phyloP scores from a whole-genome alignment of 2,797 vertebrate genomes.

The Phrynocephalus guinanensis region DNA sequence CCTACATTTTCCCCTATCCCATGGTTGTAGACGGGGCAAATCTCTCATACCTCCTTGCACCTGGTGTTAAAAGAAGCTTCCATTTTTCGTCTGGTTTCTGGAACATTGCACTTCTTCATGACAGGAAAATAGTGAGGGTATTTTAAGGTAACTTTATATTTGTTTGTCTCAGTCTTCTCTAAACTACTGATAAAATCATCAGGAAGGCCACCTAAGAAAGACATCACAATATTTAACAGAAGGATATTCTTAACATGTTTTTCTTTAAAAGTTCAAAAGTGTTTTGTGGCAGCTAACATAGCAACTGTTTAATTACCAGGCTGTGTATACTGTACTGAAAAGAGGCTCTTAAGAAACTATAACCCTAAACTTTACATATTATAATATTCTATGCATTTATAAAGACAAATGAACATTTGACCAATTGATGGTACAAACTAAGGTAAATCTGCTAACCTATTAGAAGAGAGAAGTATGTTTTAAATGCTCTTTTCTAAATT shows the following conservation, averaged over 20 bases:
- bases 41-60: slow-evolving; percentile 88
- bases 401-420: slow-evolving; percentile 9
- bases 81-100: slow-evolving; percentile 92
- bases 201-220: slow-evolving; percentile 85
- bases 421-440: neutral
- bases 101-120: slow-evolving; percentile 92
- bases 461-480: neutral
- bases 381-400: neutral
- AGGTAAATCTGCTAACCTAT: neutral
- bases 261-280: slow-evolving; percentile 14
- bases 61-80: slow-evolving; percentile 92
- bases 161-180: slow-evolving; percentile 81
- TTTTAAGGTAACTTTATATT: slow-evolving; percentile 88
- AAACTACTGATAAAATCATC: slow-evolving; percentile 88
- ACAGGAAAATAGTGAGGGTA: slow-evolving; percentile 95
- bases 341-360: neutral
- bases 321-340: slow-evolving; percentile 4
- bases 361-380: neutral
- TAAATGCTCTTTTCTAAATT: neutral
- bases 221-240: slow-evolving; percentile 34
- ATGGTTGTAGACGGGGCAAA: slow-evolving; percentile 10
- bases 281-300: slow-evolving; percentile 13
- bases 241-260: slow-evolving; percentile 3
- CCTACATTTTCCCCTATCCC: neutral
- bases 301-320: slow-evolving; percentile 37